phyloP scores from a whole-genome alignment of 2,888 invertebrate genomes.

The Acronicta alni region DNA sequence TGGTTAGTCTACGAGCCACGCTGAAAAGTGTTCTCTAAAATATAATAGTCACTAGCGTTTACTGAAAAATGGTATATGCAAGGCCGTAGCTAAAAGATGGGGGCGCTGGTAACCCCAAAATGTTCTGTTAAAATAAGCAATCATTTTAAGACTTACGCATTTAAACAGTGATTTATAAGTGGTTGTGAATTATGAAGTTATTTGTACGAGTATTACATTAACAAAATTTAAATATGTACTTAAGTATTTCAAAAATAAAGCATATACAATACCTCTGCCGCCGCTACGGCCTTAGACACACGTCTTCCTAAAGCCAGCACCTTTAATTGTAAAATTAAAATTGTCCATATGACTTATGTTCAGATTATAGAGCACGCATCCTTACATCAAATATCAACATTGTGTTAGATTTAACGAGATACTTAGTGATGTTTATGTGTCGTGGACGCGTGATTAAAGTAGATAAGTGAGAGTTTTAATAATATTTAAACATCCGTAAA shows the following conservation, averaged over 20 bases:
- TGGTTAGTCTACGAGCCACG: constrained; percentile 27
- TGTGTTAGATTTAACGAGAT: constrained; percentile 24
- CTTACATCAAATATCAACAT: constrained; percentile 22
- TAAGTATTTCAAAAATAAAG: constrained; percentile 30
- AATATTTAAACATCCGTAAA: constrained; percentile 57
- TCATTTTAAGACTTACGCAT: constrained; percentile 30
- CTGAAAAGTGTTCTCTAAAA: not conserved
- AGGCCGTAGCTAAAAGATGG: constrained; percentile 43
- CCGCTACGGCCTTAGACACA: constrained; percentile 47
- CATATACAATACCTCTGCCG: constrained; percentile 6
- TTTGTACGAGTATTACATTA: constrained; percentile 37
- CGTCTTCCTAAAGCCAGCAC: constrained; percentile 56
- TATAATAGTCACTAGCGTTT: constrained; percentile 3
- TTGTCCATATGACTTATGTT: constrained; percentile 20
- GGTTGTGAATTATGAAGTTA: constrained; percentile 45
- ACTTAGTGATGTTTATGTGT: constrained; percentile 30
- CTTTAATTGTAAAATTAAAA: constrained; percentile 60
- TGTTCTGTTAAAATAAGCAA: constrained; percentile 13
- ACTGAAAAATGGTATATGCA: constrained; percentile 18
- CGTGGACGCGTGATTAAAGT: constrained; percentile 26
- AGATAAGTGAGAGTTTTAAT: constrained; percentile 47
- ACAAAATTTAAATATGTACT: constrained; percentile 42
- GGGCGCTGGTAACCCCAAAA: not conserved
- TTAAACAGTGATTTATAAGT: constrained; percentile 40
- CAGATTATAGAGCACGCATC: constrained; percentile 21